These are phyloP conservation scores for Glossophaga mutica DNA, from an alignment of 2,797 vertebrate genomes.

Conservation along the genomic window DNA sequence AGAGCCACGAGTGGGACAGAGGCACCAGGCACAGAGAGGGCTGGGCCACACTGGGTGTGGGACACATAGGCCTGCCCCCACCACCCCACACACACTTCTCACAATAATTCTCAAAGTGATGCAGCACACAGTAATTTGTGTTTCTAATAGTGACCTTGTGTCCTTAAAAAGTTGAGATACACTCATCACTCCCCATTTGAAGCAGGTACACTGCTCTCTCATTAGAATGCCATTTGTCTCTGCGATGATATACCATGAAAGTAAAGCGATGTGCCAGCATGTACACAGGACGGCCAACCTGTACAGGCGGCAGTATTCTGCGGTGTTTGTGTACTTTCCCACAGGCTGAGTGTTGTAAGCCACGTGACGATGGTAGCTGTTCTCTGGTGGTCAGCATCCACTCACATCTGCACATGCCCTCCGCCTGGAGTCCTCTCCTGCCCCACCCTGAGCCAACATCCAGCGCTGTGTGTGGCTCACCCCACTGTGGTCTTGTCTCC, in stretches of 20 bases:
- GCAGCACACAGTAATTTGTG: background rate
- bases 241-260: background rate
- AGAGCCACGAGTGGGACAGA: background rate
- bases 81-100: background rate
- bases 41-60: rapidly evolving
- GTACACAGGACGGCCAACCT: no score
- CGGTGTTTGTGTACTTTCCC: background rate
- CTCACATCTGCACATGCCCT: background rate
- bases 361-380: background rate
- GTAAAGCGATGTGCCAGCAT: background rate
- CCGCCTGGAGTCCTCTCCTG: background rate
- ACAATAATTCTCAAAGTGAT: background rate
- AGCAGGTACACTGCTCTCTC: background rate
- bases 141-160: background rate
- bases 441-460: background rate
- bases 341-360: background rate
- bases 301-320: rapidly evolving
- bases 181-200: background rate
- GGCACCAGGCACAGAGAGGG: background rate
- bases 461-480: background rate
- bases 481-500: background rate
- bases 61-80: background rate
- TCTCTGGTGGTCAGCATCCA: background rate
- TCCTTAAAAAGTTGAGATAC: background rate
- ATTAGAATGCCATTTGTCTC: background rate